phyloP scores from a whole-genome alignment of 1,140 invertebrate species.

The Mya arenaria region DNA sequence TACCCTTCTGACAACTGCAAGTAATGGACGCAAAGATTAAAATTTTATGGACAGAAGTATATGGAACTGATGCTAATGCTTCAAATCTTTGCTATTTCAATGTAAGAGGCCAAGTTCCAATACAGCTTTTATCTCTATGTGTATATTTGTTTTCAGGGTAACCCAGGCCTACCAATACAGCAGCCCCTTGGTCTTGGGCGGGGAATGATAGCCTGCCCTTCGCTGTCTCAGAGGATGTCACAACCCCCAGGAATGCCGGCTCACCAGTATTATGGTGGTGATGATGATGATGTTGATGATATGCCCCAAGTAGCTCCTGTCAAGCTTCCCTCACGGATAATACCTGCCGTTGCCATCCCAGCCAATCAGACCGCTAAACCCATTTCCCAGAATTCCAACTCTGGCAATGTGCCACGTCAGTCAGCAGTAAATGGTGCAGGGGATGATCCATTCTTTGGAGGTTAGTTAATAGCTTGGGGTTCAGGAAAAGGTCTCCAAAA shows the following conservation, averaged over 20 bases:
- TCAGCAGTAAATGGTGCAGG: not conserved
- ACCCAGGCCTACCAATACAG: not conserved
- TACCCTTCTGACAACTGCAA: not conserved
- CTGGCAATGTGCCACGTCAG: not conserved
- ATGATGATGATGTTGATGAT: not conserved
- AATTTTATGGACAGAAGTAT: not conserved
- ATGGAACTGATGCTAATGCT: not conserved
- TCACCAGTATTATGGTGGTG: not conserved
- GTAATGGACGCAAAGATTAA: not conserved
- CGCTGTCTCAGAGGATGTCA: not conserved
- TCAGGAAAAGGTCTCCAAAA: too few relatives aligned
- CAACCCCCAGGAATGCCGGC: not conserved
- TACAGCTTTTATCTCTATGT: not conserved
- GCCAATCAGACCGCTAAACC: not conserved
- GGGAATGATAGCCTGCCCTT: not conserved
- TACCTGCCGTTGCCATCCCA: not conserved
- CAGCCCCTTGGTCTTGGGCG: constrained; percentile 19
- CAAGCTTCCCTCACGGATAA: not conserved
- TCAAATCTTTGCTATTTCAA: not conserved
- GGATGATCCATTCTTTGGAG: not conserved
- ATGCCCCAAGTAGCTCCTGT: not conserved
- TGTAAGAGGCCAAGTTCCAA: not conserved
- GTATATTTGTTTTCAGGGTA: not conserved
- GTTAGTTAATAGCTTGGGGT: too few relatives aligned
- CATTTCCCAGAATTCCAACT: not conserved